Base-by-base conservation (phyloP, 1,140 invertebrate species). In the Cotesia glomerata region DNA sequence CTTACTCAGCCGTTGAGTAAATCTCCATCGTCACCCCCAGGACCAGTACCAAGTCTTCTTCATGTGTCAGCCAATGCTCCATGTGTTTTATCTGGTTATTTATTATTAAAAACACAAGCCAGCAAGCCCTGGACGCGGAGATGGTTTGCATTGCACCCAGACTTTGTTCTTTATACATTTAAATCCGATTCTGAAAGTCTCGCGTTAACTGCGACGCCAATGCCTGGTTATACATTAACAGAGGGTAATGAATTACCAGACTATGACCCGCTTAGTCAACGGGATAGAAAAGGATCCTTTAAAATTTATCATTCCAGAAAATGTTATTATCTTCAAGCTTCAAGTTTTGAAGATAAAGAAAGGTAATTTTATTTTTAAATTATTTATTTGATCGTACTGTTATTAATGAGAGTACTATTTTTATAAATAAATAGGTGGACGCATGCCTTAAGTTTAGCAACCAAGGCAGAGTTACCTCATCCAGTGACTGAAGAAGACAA, bases 111-210 rank as follows among this genome's bases (percentile, higher is more conserved):
- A 70, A 90, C 91, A 32, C 88, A 89, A 67, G 88, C 89, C 0
- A 86, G 84, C 39, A 89, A 90, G 73, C 88, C 85, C 1, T 92
- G 91, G 90, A 84, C 80, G 16, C 85, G 85, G 74, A 80, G 90
- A 71, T 92, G 90, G 89, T 91, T 92, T 76, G 84, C 90, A 2
- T 84, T 92, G 16, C 89, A 91, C 67, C 76, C 83, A 5, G 90
- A 92, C 74, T 92, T 91, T 80, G 91, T 91, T 68, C 84, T 93
- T 0, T 93, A 92, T 73, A 90, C 89, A 0, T 93, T 91, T 75
- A 89, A 88, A 70, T 88, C 89, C 7, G 87, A 90, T 54, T 85
- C 87, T 59, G 91, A 91, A 56, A 83, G 74, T 32, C 84, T 86
- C 78, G 90, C 91, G 9, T 81, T 92, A 74, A 90, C 90, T 0